Evolutionary conservation across 2,113 vertebrate genomes (phyloP), one percentile per base, ranked within the genome.

Genomic region (Eptesicus fuscus): DNA sequence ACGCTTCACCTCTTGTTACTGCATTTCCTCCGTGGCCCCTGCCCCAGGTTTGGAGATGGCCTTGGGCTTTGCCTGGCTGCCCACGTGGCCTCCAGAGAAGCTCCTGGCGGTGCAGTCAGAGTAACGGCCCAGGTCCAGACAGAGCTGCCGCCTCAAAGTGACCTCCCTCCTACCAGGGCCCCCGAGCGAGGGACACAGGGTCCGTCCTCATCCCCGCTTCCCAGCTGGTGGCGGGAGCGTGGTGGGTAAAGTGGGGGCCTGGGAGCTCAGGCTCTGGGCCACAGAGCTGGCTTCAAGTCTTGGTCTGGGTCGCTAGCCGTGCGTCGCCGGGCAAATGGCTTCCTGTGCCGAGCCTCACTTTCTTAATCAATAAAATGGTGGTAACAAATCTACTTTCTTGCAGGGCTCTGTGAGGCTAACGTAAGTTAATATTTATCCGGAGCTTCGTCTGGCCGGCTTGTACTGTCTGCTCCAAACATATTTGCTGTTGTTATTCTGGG

Each of bases 341-440:
- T 79, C 53, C 79, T 35, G n/a, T 53, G 10, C 53, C 0, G 1
- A 30, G 28, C 71, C 30, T 44, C 18, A 44, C 56, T 86, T 88
- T 73, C 40, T 71, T 71, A 30, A n/a, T 30, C 28, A 20, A 1
- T 28, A 17, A 59, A 32, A 12, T 4, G 25, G 44, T 25, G 32
- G 1, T 32, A 7, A 5, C 7, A 25, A 4, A 6, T 7, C 9
- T 37, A 0, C 44, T 73, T 25, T 51, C 61, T 61, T 13, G 8
- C 47, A 1, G 40, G 82, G 20, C 65, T 20, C 35, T 23, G 30
- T 14, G 65, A 70, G 49, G 80, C 5, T 2, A 5, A 12, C 10
- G 0, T 4, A 7, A 3, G 28, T 13, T 42, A 7, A 2, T 2
- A 0, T 1, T 30, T 40, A 11, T 5, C 4, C 1, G 1, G 40